These are phyloP conservation scores for Palythoa heliodiscus DNA, from an alignment of 92 coral and sea anemone species.

Conservation along the genomic window DNA sequence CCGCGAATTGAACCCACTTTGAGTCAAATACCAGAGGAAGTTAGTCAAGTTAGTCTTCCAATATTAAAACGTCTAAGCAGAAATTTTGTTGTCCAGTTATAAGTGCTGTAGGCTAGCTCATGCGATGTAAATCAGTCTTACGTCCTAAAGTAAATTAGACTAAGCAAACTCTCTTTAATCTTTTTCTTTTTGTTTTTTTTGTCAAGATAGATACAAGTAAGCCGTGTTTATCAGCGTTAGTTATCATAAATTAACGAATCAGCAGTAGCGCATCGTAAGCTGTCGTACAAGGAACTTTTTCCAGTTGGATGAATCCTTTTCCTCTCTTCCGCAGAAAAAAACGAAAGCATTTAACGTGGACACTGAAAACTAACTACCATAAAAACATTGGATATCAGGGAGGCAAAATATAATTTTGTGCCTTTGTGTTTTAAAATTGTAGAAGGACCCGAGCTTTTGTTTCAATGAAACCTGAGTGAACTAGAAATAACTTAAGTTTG, in stretches of 20 bases:
- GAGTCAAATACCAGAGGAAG: too few relatives aligned
- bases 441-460: not conserved
- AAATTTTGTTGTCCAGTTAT: too few relatives aligned
- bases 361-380: not conserved
- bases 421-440: not conserved
- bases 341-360: not conserved
- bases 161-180: too few relatives aligned
- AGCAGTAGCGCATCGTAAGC: not conserved
- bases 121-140: too few relatives aligned
- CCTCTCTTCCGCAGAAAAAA: not conserved
- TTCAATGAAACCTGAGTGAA: not conserved
- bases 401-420: not conserved
- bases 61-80: too few relatives aligned
- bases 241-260: not conserved
- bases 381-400: not conserved
- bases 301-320: not conserved
- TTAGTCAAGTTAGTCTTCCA: too few relatives aligned
- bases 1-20: too few relatives aligned
- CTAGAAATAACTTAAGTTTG: not conserved
- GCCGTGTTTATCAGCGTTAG: too few relatives aligned
- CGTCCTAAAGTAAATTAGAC: too few relatives aligned
- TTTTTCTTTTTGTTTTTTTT: too few relatives aligned
- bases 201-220: too few relatives aligned
- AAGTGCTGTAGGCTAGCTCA: too few relatives aligned
- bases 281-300: not conserved